phyloP scores from a whole-genome alignment of 2,113 vertebrate species.

The Chloebia gouldiae region DNA sequence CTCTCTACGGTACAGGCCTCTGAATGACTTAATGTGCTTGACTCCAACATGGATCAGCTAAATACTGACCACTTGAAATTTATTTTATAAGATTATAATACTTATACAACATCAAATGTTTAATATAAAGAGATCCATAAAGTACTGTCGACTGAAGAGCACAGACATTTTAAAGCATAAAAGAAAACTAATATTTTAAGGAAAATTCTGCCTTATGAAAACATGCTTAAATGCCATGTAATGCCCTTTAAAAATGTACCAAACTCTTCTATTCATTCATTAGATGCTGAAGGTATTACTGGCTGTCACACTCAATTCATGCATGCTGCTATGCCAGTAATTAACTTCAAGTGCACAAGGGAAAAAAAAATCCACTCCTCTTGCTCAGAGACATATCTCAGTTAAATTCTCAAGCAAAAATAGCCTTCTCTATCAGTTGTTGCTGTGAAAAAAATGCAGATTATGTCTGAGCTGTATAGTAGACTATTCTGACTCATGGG shows the following conservation, averaged over 20 bases:
- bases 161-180: not conserved
- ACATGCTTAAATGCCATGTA: not conserved
- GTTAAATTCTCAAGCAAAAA: not conserved
- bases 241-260: not conserved
- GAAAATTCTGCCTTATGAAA: not conserved
- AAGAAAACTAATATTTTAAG: not conserved
- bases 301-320: not conserved
- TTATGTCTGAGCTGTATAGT: not conserved
- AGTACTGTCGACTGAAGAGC: not conserved
- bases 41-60: slow-evolving; percentile 31
- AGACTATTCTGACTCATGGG: not conserved
- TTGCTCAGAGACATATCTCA: not conserved
- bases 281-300: not conserved
- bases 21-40: slow-evolving; percentile 58
- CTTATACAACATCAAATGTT: not conserved
- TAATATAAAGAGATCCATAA: not conserved
- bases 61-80: slow-evolving; percentile 30
- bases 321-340: not conserved
- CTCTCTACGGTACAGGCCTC: slow-evolving; percentile 18
- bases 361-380: not conserved
- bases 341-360: not conserved
- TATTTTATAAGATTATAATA: slow-evolving; percentile 13
- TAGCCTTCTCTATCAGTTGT: not conserved
- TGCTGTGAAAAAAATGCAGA: not conserved
- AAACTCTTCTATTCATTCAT: not conserved